Conservation (phyloP, 2,797 vertebrate species). For the Danio jaintianensis region DNA sequence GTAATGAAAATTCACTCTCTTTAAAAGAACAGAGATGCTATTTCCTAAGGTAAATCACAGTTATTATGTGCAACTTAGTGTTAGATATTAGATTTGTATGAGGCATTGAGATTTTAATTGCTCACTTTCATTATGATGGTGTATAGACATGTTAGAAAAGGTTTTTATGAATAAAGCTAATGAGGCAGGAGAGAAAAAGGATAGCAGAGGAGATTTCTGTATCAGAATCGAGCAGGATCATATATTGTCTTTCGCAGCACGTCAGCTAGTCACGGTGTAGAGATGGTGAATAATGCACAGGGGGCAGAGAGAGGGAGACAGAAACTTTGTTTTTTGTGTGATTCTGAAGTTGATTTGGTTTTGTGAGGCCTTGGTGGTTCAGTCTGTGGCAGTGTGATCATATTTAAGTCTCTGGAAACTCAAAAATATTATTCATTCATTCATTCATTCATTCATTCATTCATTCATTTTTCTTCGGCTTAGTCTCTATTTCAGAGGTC, state of each 20-base stretch:
- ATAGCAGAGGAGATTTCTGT: slow-evolving; percentile 15
- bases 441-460: too few species aligned
- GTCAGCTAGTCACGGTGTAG: slow-evolving; percentile 44
- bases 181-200: slow-evolving; percentile 24
- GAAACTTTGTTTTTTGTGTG: slow-evolving; percentile 18
- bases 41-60: neutral
- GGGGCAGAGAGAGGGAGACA: slow-evolving; percentile 28
- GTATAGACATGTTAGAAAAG: neutral
- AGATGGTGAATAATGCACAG: slow-evolving; percentile 59
- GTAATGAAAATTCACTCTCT: neutral
- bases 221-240: slow-evolving; percentile 20
- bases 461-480: too few species aligned
- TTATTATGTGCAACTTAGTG: neutral
- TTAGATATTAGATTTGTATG: neutral
- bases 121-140: slow-evolving; percentile 5
- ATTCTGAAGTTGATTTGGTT: slow-evolving; percentile 30
- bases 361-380: neutral
- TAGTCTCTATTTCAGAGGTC: too few species aligned
- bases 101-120: neutral
- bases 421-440: slow-evolving; percentile 30
- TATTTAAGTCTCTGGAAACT: slow-evolving; percentile 4
- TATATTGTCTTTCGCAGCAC: slow-evolving; percentile 45
- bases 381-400: neutral
- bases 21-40: neutral
- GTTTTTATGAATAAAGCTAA: slow-evolving; percentile 10